phyloP scores from a whole-genome alignment of 2,113 vertebrate species.

The Syngnathus floridae region DNA sequence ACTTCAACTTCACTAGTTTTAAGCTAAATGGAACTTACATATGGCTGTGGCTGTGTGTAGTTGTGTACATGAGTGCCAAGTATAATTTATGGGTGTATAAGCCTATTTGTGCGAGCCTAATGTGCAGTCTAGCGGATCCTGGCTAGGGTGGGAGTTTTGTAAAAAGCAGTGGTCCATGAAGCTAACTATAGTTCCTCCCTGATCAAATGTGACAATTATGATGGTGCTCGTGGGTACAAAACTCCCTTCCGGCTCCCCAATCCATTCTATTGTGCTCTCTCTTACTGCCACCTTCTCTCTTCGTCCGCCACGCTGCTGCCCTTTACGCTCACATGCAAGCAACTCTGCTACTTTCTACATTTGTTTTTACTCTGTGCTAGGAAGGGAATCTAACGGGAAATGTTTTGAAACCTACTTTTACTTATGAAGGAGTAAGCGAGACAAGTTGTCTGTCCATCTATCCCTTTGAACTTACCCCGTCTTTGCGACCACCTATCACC shows the following conservation, averaged over 20 bases:
- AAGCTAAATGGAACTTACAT: conserved; percentile 3
- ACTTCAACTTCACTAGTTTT: neutral
- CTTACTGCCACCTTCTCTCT: conserved; percentile 39
- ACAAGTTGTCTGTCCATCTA: conserved; percentile 20
- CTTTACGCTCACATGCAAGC: conserved; percentile 31
- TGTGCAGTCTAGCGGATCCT: conserved; percentile 30
- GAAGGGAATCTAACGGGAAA: neutral
- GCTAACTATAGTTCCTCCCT: conserved; percentile 49
- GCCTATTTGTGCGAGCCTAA: conserved; percentile 27
- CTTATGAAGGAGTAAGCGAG: neutral
- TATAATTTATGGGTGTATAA: conserved; percentile 14
- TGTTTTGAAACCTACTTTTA: neutral
- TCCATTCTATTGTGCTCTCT: conserved; percentile 22
- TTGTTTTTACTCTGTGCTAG: neutral
- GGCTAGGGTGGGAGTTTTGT: conserved; percentile 29
- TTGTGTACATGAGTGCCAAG: conserved; percentile 1
- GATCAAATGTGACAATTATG: conserved; percentile 72
- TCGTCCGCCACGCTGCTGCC: conserved; percentile 21
- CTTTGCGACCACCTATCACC: conserved; percentile 45
- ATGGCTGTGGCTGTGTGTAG: conserved; percentile 8
- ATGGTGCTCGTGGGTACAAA: conserved; percentile 53
- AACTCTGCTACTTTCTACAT: conserved; percentile 6
- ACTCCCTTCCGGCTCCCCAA: conserved; percentile 42
- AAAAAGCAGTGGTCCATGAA: conserved; percentile 54
- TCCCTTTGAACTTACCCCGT: conserved; percentile 6